Evolutionary conservation across 2,113 vertebrate genomes (phyloP).

Genomic region (Calidris pygmaea): DNA sequence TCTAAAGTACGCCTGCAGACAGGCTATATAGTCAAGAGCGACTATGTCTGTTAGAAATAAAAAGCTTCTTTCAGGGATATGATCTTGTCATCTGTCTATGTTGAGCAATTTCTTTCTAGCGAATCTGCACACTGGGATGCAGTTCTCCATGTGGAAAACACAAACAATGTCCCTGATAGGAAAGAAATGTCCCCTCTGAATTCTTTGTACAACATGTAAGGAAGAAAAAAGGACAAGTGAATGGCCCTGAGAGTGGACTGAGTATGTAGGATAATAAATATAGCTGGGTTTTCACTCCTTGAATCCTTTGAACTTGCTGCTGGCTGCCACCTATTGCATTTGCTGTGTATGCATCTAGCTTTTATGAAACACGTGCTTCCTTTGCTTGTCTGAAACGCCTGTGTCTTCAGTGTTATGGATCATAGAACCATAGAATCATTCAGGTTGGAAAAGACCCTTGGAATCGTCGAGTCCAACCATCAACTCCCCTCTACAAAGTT

Average conservation of each 20-base stretch:
- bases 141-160: background rate
- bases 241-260: background rate
- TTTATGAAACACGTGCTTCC: background rate
- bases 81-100: background rate
- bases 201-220: background rate
- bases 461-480: too few relatives aligned
- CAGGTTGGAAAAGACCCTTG: too few relatives aligned
- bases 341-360: background rate
- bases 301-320: background rate
- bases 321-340: background rate
- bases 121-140: background rate
- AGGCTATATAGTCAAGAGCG: background rate
- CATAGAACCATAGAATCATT: background rate
- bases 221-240: background rate
- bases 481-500: too few relatives aligned
- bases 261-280: background rate
- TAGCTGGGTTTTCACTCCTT: background rate
- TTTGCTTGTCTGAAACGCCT: background rate
- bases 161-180: background rate
- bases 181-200: background rate
- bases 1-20: background rate
- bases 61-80: background rate
- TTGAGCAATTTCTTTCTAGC: background rate
- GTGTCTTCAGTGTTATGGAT: background rate
- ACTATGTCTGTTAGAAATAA: background rate